Evolutionary conservation across 2,113 vertebrate genomes (phyloP), one percentile per base, ranked within the genome.

Genomic region (Crotophaga sulcirostris): DNA sequence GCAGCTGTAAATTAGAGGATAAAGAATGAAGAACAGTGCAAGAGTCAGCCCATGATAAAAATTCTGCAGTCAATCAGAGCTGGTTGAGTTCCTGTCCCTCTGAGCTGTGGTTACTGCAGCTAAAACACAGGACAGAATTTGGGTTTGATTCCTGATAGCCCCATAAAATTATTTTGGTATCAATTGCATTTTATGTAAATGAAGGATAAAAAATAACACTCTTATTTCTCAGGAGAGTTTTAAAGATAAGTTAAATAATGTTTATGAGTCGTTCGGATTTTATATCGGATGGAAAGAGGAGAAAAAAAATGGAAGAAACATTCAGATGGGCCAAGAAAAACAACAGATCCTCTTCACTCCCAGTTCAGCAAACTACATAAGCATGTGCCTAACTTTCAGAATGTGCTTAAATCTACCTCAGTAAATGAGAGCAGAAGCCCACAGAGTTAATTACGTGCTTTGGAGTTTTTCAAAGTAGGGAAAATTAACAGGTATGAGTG

Each of bases 311-410:
- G 11, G 29, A 86, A 73, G 34, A 66, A 76, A 82, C 10, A 23
- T 9, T 60, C 4, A 2, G 38, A 38, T 7, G 26, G 45, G 42
- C 64, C 56, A 90, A 77, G 67, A 70, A 73, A 86, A 85, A 4
- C 29, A 80, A 42, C 31, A 45, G 34, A 75, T 56, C 40, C 34
- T 62, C 44, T 68, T 72, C 19, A 28, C 34, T 75, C 31, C 0
- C 0, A 34, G 40, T 36, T 60, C 40, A 79, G 21, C 24, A 26
- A 55, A 78, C 40, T 24, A 60, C 0, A 0, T 21, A 47, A 79
- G 55, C 24, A n/a, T 0, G 1, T 28, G 34, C 55, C 69, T 73
- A 90, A 24, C 34, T 67, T 52, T 38, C 33, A 85, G 33, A 52
- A 60, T 2, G 4, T 23, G 33, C 40, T 84, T 51, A 60, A 45